Evolutionary conservation across 1,140 invertebrate genomes (phyloP), one percentile per base, ranked within the genome.

Genomic region (Cotesia glomerata): DNA sequence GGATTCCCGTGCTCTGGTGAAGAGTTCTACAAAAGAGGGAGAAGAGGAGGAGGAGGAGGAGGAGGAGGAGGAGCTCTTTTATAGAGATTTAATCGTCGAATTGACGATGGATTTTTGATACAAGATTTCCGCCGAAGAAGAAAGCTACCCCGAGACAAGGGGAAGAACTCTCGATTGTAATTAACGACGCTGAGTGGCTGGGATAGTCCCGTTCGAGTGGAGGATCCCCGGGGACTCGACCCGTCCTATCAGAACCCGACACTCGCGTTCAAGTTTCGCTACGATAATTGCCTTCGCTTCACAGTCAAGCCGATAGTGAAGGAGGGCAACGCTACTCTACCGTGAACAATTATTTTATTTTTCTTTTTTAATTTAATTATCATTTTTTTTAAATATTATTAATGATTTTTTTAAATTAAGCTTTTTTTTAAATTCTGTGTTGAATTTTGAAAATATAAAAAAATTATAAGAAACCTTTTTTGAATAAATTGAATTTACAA

Each of bases 201-300:
- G 74, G 77, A 81, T 79, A 81, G 79, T 82, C 78, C 80, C 79
- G 80, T 85, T 82, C 75, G 80, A 84, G 78, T 85, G 77, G 74
- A 77, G 77, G 82, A 82, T 84, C 83, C 84, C 82, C 63, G 61
- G 80, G 82, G 74, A 83, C 83, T 74, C 79, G 78, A 79, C 81
- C 81, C 81, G 78, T 82, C 81, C 75, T 84, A 84, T 84, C 82
- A 83, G 82, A 82, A 80, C 77, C 77, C 77, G 78, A 84, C 81
- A 83, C 82, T 83, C 81, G 14, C 74, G 81, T 83, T 84, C 83
- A 82, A 84, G 80, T 84, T 84, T 84, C 81, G 82, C 81, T 78
- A 80, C 81, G 84, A 85, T 85, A 85, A 85, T 85, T 85, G 84
- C 83, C 80, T 84, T 80, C 79, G 81, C 82, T 82, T 81, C 80